phyloP scores from a whole-genome alignment of 2,888 invertebrate genomes.

The Leucophenga maculata region DNA sequence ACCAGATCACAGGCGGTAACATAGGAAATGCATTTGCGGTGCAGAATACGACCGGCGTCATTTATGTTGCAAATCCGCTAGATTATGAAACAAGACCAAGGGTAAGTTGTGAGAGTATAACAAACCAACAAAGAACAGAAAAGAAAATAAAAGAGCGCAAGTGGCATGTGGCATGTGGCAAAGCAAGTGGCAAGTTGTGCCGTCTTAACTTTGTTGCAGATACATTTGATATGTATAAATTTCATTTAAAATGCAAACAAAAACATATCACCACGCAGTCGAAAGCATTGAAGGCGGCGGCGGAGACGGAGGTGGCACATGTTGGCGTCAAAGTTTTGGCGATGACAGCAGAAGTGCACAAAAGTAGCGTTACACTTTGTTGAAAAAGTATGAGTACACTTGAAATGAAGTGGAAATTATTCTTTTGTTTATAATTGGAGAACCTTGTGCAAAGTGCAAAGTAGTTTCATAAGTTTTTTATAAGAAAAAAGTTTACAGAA shows the following conservation, averaged over 20 bases:
- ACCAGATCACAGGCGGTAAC: constrained; percentile 99
- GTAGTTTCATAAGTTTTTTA: too few relatives aligned
- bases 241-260: constrained; percentile 23
- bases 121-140: not conserved
- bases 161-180: not conserved
- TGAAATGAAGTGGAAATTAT: too few relatives aligned
- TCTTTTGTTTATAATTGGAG: too few relatives aligned
- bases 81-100: constrained; percentile 97
- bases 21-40: constrained; percentile 97
- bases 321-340: not conserved
- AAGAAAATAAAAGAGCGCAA: not conserved
- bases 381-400: too few relatives aligned
- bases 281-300: too few relatives aligned
- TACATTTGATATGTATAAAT: not conserved
- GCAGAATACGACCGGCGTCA: constrained; percentile 97
- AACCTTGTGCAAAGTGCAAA: too few relatives aligned
- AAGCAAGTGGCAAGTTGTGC: constrained; percentile 5
- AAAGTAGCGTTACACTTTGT: too few relatives aligned
- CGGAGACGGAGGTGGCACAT: too few relatives aligned
- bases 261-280: not conserved
- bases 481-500: too few relatives aligned
- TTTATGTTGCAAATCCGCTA: constrained; percentile 95
- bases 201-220: not conserved
- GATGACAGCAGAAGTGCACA: not conserved
- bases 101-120: constrained; percentile 77